Conservation (phyloP, 2,888 invertebrate species). For the Timandra comae region DNA sequence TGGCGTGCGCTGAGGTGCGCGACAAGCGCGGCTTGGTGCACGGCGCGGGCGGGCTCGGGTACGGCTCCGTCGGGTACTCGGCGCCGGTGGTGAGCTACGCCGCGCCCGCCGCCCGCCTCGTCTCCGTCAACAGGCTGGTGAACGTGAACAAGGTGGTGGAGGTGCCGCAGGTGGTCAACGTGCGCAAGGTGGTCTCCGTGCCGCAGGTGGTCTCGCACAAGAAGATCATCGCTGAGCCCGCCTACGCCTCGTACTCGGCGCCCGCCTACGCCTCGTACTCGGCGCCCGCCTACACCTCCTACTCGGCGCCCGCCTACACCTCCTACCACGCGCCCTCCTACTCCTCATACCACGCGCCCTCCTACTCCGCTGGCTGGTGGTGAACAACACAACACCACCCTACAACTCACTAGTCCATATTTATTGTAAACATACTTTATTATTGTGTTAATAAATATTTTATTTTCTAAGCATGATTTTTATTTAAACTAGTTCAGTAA, state of each 20-base stretch:
- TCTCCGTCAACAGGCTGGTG: constrained; percentile 29
- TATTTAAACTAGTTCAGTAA: no score
- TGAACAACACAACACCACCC: not conserved
- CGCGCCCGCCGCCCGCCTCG: constrained; percentile 24
- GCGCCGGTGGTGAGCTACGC: constrained; percentile 5
- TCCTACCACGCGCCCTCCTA: not conserved
- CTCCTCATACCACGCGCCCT: not conserved
- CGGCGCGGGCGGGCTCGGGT: constrained; percentile 18
- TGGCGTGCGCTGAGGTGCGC: constrained; percentile 6
- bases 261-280: not conserved
- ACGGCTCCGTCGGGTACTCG: not conserved
- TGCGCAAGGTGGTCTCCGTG: constrained; percentile 7
- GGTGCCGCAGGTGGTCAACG: constrained; percentile 28
- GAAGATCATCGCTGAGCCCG: constrained; percentile 26
- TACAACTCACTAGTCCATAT: no score
- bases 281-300: not conserved
- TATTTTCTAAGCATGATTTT: no score
- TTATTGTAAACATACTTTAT: no score
- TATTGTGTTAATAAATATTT: no score
- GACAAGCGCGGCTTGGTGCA: not conserved
- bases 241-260: not conserved
- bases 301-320: not conserved
- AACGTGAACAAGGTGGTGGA: constrained; percentile 29
- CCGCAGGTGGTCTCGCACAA: constrained; percentile 35
- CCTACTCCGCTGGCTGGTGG: constrained; percentile 1